Base-by-base conservation (phyloP, 2,888 invertebrate genomes). In the Syrphus vitripennis region DNA sequence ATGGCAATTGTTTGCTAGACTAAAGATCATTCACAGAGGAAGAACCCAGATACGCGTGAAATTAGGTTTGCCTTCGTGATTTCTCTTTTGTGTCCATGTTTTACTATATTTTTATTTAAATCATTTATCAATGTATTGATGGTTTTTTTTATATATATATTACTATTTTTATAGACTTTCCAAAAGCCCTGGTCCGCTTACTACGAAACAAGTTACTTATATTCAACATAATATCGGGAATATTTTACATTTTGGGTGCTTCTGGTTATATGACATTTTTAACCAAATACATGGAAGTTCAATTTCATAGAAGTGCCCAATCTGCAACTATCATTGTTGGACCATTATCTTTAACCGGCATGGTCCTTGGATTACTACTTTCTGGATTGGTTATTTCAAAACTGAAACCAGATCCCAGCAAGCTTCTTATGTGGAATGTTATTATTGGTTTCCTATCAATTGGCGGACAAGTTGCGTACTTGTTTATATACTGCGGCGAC, bases 241-340 rank as follows among this genome's bases (percentile, higher is more conserved):
- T 95, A 14, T 95, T 95, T 88, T 95, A 95, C 87, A 93, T 96
- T 53, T 90, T 95, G 63, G 94, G 95, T 29, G 93, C 94, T 4
- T 93, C 94, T 0, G 95, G 95, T 0, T 95, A 95, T 88, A 95
- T 95, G 89, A 96, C 95, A 12, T 96, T 95, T 90, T 92, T 96
- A 88, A 95, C 95, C 9, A 96, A 96, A 90, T 96, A 96, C 90
- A 94, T 96, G 90, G 96, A 96, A 91, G 95, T 95, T 9, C 95
- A 96, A 90, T 96, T 95, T 90, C 94, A 94, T 87, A 94, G 94
- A 82, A 94, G 94, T 0, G 94, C 96, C 0, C 94, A 95, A 12
- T 93, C 93, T 72, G 95, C 96, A 16, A 95, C 95, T 19, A 93
- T 95, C 83, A 92, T 95, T 80, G 94, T 95, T 88, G 96, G 95